Base-by-base conservation (phyloP, 2,797 vertebrate species). In the Cynopterus sphinx region DNA sequence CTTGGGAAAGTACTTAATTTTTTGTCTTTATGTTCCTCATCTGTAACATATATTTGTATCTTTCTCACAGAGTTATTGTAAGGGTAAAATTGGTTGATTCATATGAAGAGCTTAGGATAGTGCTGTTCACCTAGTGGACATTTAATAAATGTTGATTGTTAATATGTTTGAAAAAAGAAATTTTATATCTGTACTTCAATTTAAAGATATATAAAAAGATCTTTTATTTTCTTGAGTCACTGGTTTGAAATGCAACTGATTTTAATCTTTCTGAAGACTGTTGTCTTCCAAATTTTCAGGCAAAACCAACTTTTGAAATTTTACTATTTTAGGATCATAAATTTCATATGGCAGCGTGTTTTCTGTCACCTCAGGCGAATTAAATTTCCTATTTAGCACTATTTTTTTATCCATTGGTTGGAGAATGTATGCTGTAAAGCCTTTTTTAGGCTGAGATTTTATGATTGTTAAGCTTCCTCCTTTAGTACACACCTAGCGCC, bases 371-470 rank as follows among this genome's bases (percentile, higher is more conserved):
- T 28, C 33, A 26, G 10, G 28, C 81, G 28, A 73, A 22, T 65
- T 16, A 89, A 39, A 68, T 87, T 78, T 53, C 7, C 17, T 33
- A 31, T 46, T 6, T 49, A 82, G 24, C 6, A 19, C 19, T 3
- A 78, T 90, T 87, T 83, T 96, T 33, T 77, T 43, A 57, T 17
- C 36, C 84, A 55, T 68, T 88, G n/a, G 26, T 75, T 89, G 26
- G 26, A 86, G 16, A 88, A 75, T 59, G 46, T 81, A 21, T 87
- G 11, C 12, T 63, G 3, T 39, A 28, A 84, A 33, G 16, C 85
- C 36, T 16, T 13, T 9, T 81, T 89, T 41, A 93, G n/a, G 39
- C 22, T 63, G 28, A 39, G 6, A 11, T 55, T 95, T 79, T 91
- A 36, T 85, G 61, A 46, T 67, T 85, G 16, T 83, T 75, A 43